These are phyloP conservation scores for Tenthredo mesomela DNA, from an alignment of 2,888 invertebrate species.

Conservation along the genomic window DNA sequence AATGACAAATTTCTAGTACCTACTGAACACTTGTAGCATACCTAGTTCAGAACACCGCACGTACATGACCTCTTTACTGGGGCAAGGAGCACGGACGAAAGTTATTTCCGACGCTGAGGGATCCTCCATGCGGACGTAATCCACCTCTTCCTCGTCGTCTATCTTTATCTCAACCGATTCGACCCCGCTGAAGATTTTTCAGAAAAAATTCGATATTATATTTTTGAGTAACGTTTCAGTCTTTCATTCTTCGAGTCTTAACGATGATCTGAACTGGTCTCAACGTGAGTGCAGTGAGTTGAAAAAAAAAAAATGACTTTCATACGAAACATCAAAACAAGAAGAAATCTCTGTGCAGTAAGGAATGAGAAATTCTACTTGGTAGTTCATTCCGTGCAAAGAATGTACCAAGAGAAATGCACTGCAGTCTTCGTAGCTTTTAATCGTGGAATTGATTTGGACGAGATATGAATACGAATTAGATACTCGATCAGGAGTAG, in stretches of 20 bases:
- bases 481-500: neutral
- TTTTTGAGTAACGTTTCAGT: neutral
- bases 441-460: slow-evolving; percentile 1
- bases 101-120: slow-evolving; percentile 90
- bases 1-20: neutral
- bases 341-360: neutral
- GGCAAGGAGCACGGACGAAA: slow-evolving; percentile 88
- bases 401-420: slow-evolving; percentile 21
- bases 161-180: slow-evolving; percentile 84
- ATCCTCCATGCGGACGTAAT: slow-evolving; percentile 91
- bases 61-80: slow-evolving; percentile 87
- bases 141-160: slow-evolving; percentile 81
- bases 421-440: neutral
- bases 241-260: neutral
- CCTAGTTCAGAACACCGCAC: slow-evolving; percentile 89
- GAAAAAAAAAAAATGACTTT: neutral
- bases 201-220: neutral
- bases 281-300: neutral
- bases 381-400: neutral
- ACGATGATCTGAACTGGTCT: neutral
- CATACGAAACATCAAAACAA: neutral
- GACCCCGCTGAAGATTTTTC: slow-evolving; percentile 81
- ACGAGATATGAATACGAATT: slow-evolving; percentile 39
- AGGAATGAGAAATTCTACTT: neutral
- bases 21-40: slow-evolving; percentile 73